A percentile compares a stretch with the other conserved stretches of the same genome.
These are phyloP conservation scores for Coleophora flavipennella DNA, from an alignment of 2,888 invertebrate species.

Conservation along the genomic window DNA sequence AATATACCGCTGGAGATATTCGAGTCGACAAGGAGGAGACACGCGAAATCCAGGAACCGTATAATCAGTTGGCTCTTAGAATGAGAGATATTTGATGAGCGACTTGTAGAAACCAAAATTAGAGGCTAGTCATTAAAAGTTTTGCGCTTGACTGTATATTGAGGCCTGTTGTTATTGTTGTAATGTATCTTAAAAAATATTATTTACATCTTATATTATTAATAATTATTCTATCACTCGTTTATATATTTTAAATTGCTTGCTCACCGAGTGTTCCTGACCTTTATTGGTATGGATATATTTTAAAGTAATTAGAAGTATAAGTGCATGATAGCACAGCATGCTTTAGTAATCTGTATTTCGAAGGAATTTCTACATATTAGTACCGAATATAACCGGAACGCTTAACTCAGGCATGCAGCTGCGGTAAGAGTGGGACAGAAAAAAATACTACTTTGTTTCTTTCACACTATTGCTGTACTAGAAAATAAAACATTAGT, in stretches of 20 bases:
- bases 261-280: slow-evolving; percentile 15
- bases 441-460: too few species aligned
- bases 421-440: too few species aligned
- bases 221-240: slow-evolving; percentile 1
- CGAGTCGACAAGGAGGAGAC: slow-evolving; percentile 70
- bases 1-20: slow-evolving; percentile 73
- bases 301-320: slow-evolving; percentile 20
- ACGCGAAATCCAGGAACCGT: slow-evolving; percentile 71
- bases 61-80: slow-evolving; percentile 73
- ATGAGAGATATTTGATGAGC: slow-evolving; percentile 46
- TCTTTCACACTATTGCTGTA: too few species aligned
- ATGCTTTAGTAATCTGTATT: slow-evolving; percentile 39
- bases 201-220: slow-evolving; percentile 12
- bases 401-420: too few species aligned
- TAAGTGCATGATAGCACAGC: slow-evolving; percentile 51
- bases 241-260: too few species aligned
- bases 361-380: too few species aligned
- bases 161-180: slow-evolving; percentile 41
- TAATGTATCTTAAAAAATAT: slow-evolving; percentile 5
- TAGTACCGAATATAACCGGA: too few species aligned
- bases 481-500: too few species aligned
- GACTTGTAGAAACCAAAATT: slow-evolving; percentile 34
- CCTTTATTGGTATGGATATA: slow-evolving; percentile 23
- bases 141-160: slow-evolving; percentile 46
- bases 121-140: slow-evolving; percentile 52